phyloP scores from a whole-genome alignment of 2,797 vertebrate species.

The Phyllotis vaccarum region DNA sequence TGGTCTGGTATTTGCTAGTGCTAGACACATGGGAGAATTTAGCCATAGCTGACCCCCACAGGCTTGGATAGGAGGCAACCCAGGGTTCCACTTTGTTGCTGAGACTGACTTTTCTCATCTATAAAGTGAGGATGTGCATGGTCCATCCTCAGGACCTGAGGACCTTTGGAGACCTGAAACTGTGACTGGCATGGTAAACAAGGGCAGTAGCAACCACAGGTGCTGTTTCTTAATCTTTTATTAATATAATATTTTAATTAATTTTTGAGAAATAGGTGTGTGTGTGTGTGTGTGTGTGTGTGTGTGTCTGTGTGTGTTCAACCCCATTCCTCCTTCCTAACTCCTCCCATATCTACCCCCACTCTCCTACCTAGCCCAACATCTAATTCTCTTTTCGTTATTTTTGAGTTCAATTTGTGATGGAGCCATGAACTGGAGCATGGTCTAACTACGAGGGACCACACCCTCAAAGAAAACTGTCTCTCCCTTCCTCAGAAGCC shows the following conservation, averaged over 20 bases:
- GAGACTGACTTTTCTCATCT: not conserved
- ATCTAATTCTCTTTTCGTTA: not conserved
- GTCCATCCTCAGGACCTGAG: not conserved
- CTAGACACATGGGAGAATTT: not conserved
- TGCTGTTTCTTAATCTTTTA: not conserved
- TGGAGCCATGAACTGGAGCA: not conserved
- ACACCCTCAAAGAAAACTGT: not conserved
- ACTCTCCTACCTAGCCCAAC: not conserved
- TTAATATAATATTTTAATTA: not conserved
- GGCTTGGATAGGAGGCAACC: not conserved
- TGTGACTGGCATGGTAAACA: not conserved
- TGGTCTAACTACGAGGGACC: not conserved
- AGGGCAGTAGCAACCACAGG: not conserved
- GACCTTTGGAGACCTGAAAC: rapidly evolving
- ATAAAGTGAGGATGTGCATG: not conserved
- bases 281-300: too few relatives aligned
- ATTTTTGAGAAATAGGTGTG: not conserved
- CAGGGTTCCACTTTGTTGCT: not conserved
- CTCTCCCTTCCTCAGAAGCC: conserved; percentile 1
- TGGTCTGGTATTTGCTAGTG: not conserved
- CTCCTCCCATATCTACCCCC: not conserved
- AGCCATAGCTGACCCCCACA: not conserved
- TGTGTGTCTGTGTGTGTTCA: not conserved
- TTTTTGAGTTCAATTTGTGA: not conserved
- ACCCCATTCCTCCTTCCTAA: not conserved